A percentile compares a stretch with the other conserved stretches of the same genome.
phyloP scores from a whole-genome alignment of 1,140 invertebrate species.

The Heliconius nattereri region DNA sequence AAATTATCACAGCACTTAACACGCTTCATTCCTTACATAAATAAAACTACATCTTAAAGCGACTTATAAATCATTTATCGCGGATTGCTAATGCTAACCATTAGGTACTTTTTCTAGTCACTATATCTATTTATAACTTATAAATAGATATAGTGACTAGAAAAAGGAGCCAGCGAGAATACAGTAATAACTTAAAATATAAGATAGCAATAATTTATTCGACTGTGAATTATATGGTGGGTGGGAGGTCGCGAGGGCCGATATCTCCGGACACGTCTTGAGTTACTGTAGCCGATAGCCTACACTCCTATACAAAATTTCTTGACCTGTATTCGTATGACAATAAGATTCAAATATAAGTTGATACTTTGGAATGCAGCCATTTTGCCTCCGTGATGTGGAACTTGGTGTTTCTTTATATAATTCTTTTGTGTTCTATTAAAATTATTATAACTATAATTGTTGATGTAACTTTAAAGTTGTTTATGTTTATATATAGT shows the following conservation, averaged over 20 bases:
- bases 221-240: constrained; percentile 71
- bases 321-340: constrained; percentile 36
- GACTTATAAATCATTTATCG: constrained; percentile 42
- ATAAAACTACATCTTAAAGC: constrained; percentile 34
- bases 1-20: constrained; percentile 38
- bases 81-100: constrained; percentile 34
- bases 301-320: constrained; percentile 30
- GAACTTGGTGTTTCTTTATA: constrained; percentile 43
- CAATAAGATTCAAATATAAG: constrained; percentile 35
- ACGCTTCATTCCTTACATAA: constrained; percentile 33
- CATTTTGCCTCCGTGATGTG: constrained; percentile 56
- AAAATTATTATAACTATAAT: constrained; percentile 9
- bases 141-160: constrained; percentile 47
- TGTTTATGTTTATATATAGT: neutral
- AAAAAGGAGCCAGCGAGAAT: constrained; percentile 66
- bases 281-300: constrained; percentile 53
- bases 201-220: constrained; percentile 72
- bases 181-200: constrained; percentile 70
- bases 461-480: neutral
- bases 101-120: no score
- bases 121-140: no score
- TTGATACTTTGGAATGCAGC: constrained; percentile 55
- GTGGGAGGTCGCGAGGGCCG: constrained; percentile 62
- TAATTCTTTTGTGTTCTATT: constrained; percentile 39
- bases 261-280: constrained; percentile 59